Conservation (phyloP, 2,888 invertebrate species). For the Euclidia mi region DNA sequence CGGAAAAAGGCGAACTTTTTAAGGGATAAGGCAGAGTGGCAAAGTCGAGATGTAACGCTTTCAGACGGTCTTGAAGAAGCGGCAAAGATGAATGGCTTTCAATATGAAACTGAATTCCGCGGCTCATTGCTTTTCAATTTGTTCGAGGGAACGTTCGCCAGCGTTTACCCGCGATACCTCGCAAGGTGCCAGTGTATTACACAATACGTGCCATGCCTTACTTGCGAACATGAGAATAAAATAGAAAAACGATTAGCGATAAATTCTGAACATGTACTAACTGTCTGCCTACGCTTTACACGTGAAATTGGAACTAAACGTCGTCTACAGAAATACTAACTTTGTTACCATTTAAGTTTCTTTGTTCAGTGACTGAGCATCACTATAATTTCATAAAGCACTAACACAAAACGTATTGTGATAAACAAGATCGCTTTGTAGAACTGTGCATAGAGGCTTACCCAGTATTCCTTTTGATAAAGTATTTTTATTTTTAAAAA, state of each 20-base stretch:
- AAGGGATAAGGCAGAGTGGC: conserved; percentile 80
- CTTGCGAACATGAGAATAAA: conserved; percentile 54
- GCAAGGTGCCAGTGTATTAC: conserved; percentile 75
- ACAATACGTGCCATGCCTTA: conserved; percentile 68
- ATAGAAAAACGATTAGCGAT: conserved; percentile 51
- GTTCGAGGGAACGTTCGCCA: conserved; percentile 85
- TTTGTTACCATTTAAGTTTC: neutral
- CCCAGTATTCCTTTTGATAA: conserved; percentile 32
- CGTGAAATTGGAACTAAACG: conserved; percentile 25
- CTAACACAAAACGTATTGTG: conserved; percentile 11
- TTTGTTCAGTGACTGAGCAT: neutral
- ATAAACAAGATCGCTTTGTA: conserved; percentile 32
- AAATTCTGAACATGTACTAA: conserved; percentile 42
- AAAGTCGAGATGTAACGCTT: conserved; percentile 87
- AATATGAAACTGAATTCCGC: conserved; percentile 93
- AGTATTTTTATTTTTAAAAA: conserved; percentile 15
- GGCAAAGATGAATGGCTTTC: conserved; percentile 91
- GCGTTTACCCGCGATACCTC: conserved; percentile 81
- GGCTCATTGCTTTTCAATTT: conserved; percentile 92
- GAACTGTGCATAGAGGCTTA: conserved; percentile 13
- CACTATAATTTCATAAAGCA: conserved; percentile 7
- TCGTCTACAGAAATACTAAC: conserved; percentile 9
- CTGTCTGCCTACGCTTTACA: conserved; percentile 31
- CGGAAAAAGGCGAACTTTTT: conserved; percentile 77
- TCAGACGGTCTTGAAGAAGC: conserved; percentile 85